Percentiles rank a stretch among this genome's conserved stretches.
These are phyloP conservation scores for Pseudomyrmex dendroicus DNA, from an alignment of 1,140 invertebrate species.

Conservation along the genomic window DNA sequence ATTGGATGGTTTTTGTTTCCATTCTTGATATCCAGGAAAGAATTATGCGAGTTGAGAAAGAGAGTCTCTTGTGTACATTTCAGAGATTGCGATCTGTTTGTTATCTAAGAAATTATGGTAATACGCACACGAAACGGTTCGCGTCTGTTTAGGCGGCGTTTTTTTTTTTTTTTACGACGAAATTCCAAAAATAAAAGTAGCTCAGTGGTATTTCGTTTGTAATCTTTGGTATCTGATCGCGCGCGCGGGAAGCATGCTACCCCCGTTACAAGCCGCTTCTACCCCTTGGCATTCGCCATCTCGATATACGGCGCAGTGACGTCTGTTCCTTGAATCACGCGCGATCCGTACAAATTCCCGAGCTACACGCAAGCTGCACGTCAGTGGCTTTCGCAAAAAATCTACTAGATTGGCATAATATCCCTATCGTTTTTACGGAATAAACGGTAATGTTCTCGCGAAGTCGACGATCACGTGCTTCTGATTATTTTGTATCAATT, in stretches of 20 bases:
- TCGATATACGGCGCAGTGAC: slow-evolving; percentile 62
- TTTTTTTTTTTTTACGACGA: slow-evolving; percentile 19
- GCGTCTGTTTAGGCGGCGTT: slow-evolving; percentile 22
- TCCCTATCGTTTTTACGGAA: slow-evolving; percentile 18
- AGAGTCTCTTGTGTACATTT: background rate
- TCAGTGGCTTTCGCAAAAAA: slow-evolving; percentile 49
- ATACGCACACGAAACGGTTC: slow-evolving; percentile 12
- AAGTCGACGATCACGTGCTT: background rate
- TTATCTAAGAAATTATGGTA: slow-evolving; percentile 9
- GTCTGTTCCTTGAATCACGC: slow-evolving; percentile 71
- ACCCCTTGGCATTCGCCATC: slow-evolving; percentile 59
- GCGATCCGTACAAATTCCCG: slow-evolving; percentile 69
- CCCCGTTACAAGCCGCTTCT: slow-evolving; percentile 23
- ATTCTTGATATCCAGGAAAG: background rate
- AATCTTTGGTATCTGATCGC: slow-evolving; percentile 65
- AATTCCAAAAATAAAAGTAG: slow-evolving; percentile 55
- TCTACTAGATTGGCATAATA: slow-evolving; percentile 36
- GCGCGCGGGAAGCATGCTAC: slow-evolving; percentile 53
- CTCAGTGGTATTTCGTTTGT: slow-evolving; percentile 61
- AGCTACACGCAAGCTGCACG: slow-evolving; percentile 60
- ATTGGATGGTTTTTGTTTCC: slow-evolving; percentile 7
- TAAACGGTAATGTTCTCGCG: background rate
- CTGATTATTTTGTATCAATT: background rate
- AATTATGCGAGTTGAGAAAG: background rate
- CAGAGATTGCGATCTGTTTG: slow-evolving; percentile 1